Conservation (phyloP, 2,113 vertebrate genomes). For the Sebastes schlegelii region DNA sequence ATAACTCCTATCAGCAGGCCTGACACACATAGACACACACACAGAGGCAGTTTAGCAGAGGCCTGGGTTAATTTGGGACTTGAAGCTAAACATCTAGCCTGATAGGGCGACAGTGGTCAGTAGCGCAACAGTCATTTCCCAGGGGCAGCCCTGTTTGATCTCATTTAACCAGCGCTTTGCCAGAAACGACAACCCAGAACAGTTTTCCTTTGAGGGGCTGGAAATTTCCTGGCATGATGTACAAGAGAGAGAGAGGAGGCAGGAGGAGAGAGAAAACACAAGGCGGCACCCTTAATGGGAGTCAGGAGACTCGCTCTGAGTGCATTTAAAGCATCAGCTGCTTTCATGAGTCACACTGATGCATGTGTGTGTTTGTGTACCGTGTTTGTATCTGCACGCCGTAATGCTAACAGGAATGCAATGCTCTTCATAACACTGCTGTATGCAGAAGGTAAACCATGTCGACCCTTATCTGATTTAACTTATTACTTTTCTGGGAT, state of each 20-base stretch:
- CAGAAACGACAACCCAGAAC: conserved; percentile 37
- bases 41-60: conserved; percentile 1
- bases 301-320: conserved; percentile 67
- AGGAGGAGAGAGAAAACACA: conserved; percentile 37
- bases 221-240: conserved; percentile 54
- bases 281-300: conserved; percentile 64
- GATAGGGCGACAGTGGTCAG: conserved; percentile 25
- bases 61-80: conserved; percentile 25
- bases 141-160: conserved; percentile 36
- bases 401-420: neutral
- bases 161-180: conserved; percentile 42
- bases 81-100: conserved; percentile 24
- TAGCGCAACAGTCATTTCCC: conserved; percentile 35
- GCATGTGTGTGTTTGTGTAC: conserved; percentile 17
- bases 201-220: conserved; percentile 43
- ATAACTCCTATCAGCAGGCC: conserved; percentile 27
- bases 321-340: conserved; percentile 66
- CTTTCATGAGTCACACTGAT: conserved; percentile 55
- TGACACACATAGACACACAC: neutral
- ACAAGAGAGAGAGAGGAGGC: conserved; percentile 17
- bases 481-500: neutral
- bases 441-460: neutral
- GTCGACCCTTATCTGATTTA: neutral
- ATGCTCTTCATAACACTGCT: neutral
- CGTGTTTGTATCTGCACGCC: neutral